These are phyloP conservation scores for Smithornis capensis DNA, from an alignment of 2,113 vertebrate genomes.

Conservation along the genomic window DNA sequence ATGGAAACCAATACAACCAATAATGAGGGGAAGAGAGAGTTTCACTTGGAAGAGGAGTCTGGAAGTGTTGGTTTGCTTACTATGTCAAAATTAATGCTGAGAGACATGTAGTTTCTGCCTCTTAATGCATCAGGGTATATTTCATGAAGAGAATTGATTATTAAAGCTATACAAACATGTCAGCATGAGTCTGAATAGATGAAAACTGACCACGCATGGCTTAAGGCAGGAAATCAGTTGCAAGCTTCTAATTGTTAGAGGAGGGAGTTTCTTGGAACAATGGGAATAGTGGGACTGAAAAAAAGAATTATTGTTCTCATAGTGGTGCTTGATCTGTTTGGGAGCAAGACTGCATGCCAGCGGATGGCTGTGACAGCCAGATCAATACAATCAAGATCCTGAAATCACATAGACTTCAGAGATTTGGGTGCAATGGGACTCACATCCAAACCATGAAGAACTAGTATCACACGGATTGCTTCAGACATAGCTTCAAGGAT, in stretches of 20 bases:
- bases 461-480: fast-evolving
- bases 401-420: background rate
- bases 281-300: background rate
- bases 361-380: background rate
- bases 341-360: background rate
- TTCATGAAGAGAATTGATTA: background rate
- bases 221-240: background rate
- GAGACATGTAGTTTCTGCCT: background rate
- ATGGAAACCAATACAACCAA: background rate
- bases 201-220: background rate
- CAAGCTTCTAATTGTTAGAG: background rate
- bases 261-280: background rate
- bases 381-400: background rate
- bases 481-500: background rate
- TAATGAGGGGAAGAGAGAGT: background rate
- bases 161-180: background rate
- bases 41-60: background rate
- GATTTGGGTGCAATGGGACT: background rate
- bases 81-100: background rate
- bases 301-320: background rate
- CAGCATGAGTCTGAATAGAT: background rate
- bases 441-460: background rate
- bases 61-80: background rate
- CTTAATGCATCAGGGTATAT: background rate
- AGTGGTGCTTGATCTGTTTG: background rate